A percentile compares a stretch with the other conserved stretches of the same genome.
These are phyloP conservation scores for Chloroceryle amazona DNA, from an alignment of 2,797 vertebrate genomes.

Conservation along the genomic window DNA sequence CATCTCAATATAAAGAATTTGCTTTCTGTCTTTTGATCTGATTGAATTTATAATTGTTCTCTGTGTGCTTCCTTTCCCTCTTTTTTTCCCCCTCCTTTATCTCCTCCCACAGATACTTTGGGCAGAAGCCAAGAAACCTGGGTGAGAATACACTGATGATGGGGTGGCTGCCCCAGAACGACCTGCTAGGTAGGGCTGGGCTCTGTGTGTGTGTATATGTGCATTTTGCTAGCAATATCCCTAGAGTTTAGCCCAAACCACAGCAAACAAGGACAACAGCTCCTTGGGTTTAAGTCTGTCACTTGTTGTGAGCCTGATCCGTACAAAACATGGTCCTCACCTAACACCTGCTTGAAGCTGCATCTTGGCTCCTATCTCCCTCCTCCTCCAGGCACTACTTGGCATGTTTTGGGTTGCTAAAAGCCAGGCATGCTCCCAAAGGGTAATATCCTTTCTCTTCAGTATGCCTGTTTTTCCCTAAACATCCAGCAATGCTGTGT, in stretches of 20 bases:
- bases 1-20: background rate
- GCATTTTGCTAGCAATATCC: background rate
- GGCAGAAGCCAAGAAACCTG: conserved; percentile 65
- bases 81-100: background rate
- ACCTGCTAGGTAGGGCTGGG: conserved; percentile 72
- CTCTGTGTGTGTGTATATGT: background rate
- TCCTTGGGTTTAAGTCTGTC: background rate
- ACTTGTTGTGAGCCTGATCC: background rate
- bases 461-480: background rate
- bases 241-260: conserved; percentile 17
- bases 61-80: background rate
- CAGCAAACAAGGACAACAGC: background rate
- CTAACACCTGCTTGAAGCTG: background rate
- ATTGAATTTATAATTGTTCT: background rate
- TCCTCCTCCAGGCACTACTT: background rate
- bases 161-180: conserved; percentile 78
- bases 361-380: background rate
- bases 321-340: background rate
- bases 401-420: background rate
- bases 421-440: background rate
- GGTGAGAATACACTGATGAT: conserved; percentile 74
- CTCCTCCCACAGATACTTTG: conserved; percentile 58
- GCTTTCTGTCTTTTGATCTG: background rate
- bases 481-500: rapidly evolving
- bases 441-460: background rate